Base-by-base conservation (phyloP, 2,113 vertebrate species). In the Psittacus erithacus region DNA sequence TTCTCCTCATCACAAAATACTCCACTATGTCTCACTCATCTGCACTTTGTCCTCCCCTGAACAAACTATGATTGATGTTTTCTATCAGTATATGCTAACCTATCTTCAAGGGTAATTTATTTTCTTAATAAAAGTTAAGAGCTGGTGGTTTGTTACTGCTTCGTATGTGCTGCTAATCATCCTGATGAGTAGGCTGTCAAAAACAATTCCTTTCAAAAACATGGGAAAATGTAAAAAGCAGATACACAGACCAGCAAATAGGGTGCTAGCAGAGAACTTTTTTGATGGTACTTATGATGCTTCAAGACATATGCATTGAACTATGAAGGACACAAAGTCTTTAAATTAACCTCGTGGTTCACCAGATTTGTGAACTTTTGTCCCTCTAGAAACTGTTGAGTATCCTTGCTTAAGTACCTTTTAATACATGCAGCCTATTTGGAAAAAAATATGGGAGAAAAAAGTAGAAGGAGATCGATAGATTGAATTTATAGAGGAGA, bases 41-140 rank as follows among this genome's bases (percentile, higher is more conserved):
- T 96, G n/a, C 49, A 57, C 20, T 80, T 70, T 84, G 39, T 82
- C 88, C 59, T 95, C 39, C 59, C 81, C 44, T 85, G 47, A 97
- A 95, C 69, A 71, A 93, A 88, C 91, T n/a, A 80, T 96, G 92
- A 97, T 95, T 90, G 95, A 97, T 93, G 75, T 53, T 96, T 97
- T 95, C 82, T 86, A 96, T 96, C 79, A 83, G 68, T 88, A 77
- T 86, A 73, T 90, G 93, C 70, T 95, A 93, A 92, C 77, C 49
- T 93, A 75, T 57, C 85, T 84, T 93, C 63, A 60, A 83, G 63
- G 68, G 57, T 95, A 86, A 96, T 97, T 97, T 97, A 84, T 93
- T 96, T 96, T 95, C 94, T 96, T 93, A 93, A 86, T 90, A 96
- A 78, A 90, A 96, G 60, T 92, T 97, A 95, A 96, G 84, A 95